phyloP scores from a whole-genome alignment of 2,113 vertebrate species.

The Megaleporinus macrocephalus region DNA sequence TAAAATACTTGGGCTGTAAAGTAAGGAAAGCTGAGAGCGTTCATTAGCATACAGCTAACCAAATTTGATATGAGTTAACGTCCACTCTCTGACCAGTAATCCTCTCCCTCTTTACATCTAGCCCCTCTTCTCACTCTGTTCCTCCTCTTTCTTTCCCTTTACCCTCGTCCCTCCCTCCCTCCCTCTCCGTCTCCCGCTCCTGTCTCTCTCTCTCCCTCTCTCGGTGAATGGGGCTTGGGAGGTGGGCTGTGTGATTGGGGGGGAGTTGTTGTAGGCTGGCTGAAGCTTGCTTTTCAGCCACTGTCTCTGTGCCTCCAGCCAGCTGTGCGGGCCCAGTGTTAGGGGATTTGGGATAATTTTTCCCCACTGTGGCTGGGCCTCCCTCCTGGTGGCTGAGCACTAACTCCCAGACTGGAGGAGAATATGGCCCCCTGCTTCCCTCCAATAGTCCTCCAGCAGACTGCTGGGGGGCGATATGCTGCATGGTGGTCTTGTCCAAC shows the following conservation, averaged over 20 bases:
- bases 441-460: conserved; percentile 46
- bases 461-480: conserved; percentile 47
- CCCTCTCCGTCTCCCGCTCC: conserved; percentile 20
- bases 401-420: conserved; percentile 52
- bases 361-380: conserved; percentile 52
- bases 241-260: conserved; percentile 42
- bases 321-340: conserved; percentile 60
- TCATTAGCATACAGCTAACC: neutral
- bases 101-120: conserved; percentile 6
- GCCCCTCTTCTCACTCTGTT: neutral
- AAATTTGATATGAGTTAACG: neutral
- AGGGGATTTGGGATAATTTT: conserved; percentile 58
- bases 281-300: conserved; percentile 58
- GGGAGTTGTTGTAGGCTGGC: conserved; percentile 47
- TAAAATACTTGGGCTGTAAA: neutral
- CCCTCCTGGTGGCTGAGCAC: conserved; percentile 55
- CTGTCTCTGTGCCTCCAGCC: conserved; percentile 54
- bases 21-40: neutral
- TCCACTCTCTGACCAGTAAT: neutral
- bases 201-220: conserved; percentile 11
- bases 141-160: neutral
- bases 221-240: conserved; percentile 44
- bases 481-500: conserved; percentile 59
- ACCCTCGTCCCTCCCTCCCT: neutral
- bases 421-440: conserved; percentile 53